Evolutionary conservation across 2,888 invertebrate species (phyloP), one percentile per base, ranked within the genome.

Genomic region (Hetaerina titia): DNA sequence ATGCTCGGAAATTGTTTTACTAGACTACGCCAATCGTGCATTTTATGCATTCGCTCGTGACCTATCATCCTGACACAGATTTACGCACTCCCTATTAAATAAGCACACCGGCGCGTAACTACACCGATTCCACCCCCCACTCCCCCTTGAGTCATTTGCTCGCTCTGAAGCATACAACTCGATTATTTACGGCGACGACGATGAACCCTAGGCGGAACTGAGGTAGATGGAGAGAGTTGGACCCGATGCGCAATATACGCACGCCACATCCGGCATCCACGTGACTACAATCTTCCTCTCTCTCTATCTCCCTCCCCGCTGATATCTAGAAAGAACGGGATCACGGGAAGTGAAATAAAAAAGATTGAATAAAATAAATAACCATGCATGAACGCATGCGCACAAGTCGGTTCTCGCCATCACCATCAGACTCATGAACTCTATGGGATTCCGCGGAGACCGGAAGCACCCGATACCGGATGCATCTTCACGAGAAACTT

Each of bases 401-500:
- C n/a, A 69, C 69, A 17, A 60, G 60, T 60, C 60, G 60, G 13
- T 17, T 60, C 60, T 15, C 60, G 60, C 6, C 60, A 1, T 1
- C 11, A 11, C 11, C 60, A 11, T 15, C 60, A 60, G 9, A 15
- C 60, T 60, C 81, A 11, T 81, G 81, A 81, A 31, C 81, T 11
- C 13, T 81, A 81, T 81, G 81, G 31, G 81, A 81, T 81, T 81
- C 81, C 81, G 81, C 1, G 81, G 81, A 81, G 81, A 11, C 25
- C 81, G 81, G 81, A 81, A 81, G 81, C 81, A 22, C 13, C 31
- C 9, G 64, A 90, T 69, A 90, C 90, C 90, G 90, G 90, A 90
- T 90, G 64, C 90, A 45, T 74, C 69, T n/a, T 57, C 69, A n/a
- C n/a, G 64, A 92, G 74, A 64, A 25, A 56, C 58, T 89, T 58